Evolutionary conservation across 2,797 vertebrate species (phyloP), one percentile per base, ranked within the genome.

Genomic region (Manis javanica): DNA sequence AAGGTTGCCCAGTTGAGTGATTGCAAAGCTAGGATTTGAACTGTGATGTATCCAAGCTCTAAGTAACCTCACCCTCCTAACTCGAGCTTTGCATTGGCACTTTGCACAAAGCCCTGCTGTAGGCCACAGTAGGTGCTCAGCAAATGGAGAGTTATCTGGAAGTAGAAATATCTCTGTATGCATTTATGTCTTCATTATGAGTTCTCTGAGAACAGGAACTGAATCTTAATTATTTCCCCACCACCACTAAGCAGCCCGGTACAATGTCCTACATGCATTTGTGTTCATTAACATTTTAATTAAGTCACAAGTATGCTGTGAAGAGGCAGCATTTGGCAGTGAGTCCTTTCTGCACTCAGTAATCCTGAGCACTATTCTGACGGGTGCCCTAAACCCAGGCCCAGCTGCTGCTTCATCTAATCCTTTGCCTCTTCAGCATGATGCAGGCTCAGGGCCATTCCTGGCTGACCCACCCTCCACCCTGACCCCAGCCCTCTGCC

Each of bases 391-490:
- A 24, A 68, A 51, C 51, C 23, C 14, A 39, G 72, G 46, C 83
- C 72, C 64, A 87, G 78, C 94, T 82, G 90, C 82, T 93, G 59
- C 83, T 88, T 88, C 82, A 75, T 61, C 90, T 77, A 77, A 85
- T 64, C 82, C 83, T 84, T 78, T 92, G 88, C 83, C 94, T 96
- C 94, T 97, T 94, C 86, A 91, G 96, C 96, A 85, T 0, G 59
- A 87, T 24, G 29, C 21, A 69, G 85, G 88, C 94, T 83, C 57
- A 5, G 21, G 74, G 96, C 92, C 88, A 75, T 69, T 93, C 94
- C 92, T 96, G 79, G 96, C 96, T 97, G 94, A 95, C 95, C 96
- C 82, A 15, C 19, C 42, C 59, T 23, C 95, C 86, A 96, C 95
- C 96, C 96, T 57, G 74, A 75, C 94, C 95, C 95, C 53, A 0